phyloP scores from a whole-genome alignment of 2,797 vertebrate genomes.

The Sebastolobus altivelis region DNA sequence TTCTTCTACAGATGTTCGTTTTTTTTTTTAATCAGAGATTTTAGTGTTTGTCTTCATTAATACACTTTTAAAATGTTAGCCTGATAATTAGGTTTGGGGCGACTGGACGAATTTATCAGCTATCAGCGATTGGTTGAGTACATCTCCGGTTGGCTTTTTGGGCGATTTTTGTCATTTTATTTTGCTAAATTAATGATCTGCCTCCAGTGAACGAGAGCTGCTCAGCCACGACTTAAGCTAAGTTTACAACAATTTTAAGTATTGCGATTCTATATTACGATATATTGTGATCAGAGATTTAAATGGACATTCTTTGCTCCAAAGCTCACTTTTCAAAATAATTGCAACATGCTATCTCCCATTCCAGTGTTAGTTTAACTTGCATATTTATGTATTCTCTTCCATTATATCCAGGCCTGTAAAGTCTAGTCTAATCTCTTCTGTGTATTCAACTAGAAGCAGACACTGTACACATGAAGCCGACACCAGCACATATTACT shows the following conservation, averaged over 20 bases:
- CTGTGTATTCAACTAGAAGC: neutral
- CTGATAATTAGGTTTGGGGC: too few relatives aligned
- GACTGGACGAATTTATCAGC: too few relatives aligned
- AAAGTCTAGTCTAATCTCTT: neutral
- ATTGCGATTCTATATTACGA: too few relatives aligned
- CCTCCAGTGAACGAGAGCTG: too few relatives aligned
- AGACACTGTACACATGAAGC: neutral
- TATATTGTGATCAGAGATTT: neutral
- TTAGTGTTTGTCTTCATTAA: too few relatives aligned
- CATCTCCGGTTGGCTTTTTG: too few relatives aligned
- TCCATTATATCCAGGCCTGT: neutral
- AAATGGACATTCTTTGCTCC: neutral
- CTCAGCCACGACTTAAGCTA: too few relatives aligned
- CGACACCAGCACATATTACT: constrained; percentile 6
- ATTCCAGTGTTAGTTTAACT: neutral
- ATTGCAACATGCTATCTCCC: neutral
- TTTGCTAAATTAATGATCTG: too few relatives aligned
- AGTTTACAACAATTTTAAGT: too few relatives aligned
- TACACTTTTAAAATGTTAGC: neutral
- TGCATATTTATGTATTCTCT: neutral
- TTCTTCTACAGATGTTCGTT: neutral
- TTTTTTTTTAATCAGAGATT: neutral
- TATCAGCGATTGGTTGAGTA: too few relatives aligned
- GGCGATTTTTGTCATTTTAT: too few relatives aligned
- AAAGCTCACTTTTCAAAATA: neutral